Percentiles rank a stretch among this genome's conserved stretches.
phyloP scores from a whole-genome alignment of 2,888 invertebrate species.

The Volucella inanis region DNA sequence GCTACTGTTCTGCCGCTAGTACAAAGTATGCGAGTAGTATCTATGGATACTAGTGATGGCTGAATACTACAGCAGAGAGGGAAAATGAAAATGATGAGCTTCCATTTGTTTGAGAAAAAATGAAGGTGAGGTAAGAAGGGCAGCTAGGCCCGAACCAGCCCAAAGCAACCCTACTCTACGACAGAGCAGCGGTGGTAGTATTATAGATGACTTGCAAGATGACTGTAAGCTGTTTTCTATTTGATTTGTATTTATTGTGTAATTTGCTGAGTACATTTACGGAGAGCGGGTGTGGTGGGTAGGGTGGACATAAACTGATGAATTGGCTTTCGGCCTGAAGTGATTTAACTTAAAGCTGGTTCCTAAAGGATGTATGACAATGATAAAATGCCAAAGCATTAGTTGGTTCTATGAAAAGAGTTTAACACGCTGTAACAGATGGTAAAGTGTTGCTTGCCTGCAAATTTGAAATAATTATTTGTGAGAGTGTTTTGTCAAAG shows the following conservation, averaged over 20 bases:
- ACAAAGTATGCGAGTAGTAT: too few relatives aligned
- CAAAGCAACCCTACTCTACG: neutral
- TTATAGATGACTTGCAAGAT: constrained; percentile 23
- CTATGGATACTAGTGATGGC: too few relatives aligned
- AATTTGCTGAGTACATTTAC: constrained; percentile 17
- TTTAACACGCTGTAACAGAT: too few relatives aligned
- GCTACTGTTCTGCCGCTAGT: too few relatives aligned
- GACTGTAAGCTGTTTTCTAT: constrained; percentile 42
- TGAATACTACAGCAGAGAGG: neutral
- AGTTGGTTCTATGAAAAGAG: too few relatives aligned
- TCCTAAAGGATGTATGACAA: constrained; percentile 15
- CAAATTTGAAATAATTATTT: too few relatives aligned
- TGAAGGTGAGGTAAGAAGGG: constrained; percentile 11
- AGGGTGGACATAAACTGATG: constrained; percentile 31
- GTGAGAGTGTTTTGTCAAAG: too few relatives aligned
- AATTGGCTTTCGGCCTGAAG: constrained; percentile 41
- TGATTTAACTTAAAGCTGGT: constrained; percentile 11
- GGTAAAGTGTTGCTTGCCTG: too few relatives aligned
- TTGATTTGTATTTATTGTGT: constrained; percentile 45
- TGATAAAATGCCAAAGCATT: too few relatives aligned
- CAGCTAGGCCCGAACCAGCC: too few relatives aligned
- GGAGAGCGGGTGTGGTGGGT: constrained; percentile 22
- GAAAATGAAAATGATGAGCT: constrained; percentile 42
- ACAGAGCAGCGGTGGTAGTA: neutral
- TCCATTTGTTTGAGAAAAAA: constrained; percentile 53